Percentiles rank a stretch among this genome's conserved stretches.
Conservation (phyloP, 2,888 invertebrate genomes). For the Chalcis sispes region DNA sequence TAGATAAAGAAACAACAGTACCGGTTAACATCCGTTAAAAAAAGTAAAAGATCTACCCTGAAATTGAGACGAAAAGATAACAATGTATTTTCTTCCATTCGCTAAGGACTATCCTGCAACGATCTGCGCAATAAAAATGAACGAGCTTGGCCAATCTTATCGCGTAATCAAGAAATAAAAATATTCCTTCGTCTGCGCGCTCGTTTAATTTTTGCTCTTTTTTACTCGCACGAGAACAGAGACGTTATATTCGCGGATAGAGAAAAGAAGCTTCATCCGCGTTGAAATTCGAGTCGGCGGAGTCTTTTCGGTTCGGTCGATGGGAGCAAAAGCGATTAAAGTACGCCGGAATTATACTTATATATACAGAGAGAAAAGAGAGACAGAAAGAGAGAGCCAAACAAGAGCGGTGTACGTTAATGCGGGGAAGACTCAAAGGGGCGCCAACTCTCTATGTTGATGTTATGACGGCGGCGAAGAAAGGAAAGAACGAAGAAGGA, state of each 20-base stretch:
- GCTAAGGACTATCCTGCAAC: not conserved
- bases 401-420: not conserved
- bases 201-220: not conserved
- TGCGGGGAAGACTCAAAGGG: slow-evolving; percentile 22
- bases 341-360: too few relatives aligned
- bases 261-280: not conserved
- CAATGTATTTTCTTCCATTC: not conserved
- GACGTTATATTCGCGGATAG: slow-evolving; percentile 23
- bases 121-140: slow-evolving; percentile 3
- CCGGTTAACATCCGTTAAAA: too few relatives aligned
- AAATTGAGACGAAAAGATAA: slow-evolving; percentile 18
- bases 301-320: slow-evolving; percentile 15
- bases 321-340: too few relatives aligned
- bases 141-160: slow-evolving; percentile 18
- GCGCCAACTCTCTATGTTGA: slow-evolving; percentile 34
- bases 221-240: not conserved
- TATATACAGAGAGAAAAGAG: slow-evolving; percentile 35
- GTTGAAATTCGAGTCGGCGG: slow-evolving; percentile 40
- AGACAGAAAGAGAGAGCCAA: not conserved
- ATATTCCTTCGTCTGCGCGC: not conserved
- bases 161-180: slow-evolving; percentile 29
- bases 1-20: too few relatives aligned
- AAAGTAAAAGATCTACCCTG: not conserved
- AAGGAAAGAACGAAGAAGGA: not conserved
- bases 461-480: slow-evolving; percentile 40